Evolutionary conservation across 2,797 vertebrate genomes (phyloP).

Genomic region (Microchirus variegatus): DNA sequence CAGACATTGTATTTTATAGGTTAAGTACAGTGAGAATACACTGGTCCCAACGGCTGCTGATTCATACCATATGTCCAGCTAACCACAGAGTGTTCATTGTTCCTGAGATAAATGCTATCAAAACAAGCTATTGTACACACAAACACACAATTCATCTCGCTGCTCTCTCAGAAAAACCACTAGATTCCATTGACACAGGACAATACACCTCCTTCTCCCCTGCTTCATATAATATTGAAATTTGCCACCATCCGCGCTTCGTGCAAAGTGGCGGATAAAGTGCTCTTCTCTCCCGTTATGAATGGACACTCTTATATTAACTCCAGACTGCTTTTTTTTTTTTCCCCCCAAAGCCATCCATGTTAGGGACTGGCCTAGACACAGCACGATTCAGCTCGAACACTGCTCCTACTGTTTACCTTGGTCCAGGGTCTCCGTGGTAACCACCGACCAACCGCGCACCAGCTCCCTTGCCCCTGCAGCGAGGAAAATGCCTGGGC

Average conservation of each 20-base stretch:
- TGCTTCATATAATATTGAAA: slow-evolving; percentile 54
- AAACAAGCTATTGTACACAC: slow-evolving; percentile 57
- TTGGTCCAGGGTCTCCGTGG: slow-evolving; percentile 67
- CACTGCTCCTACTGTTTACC: slow-evolving; percentile 84
- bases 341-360: slow-evolving; percentile 42
- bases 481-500: slow-evolving; percentile 41
- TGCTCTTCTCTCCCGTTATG: slow-evolving; percentile 60
- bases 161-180: slow-evolving; percentile 40
- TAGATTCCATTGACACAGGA: slow-evolving; percentile 39
- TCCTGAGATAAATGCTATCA: slow-evolving; percentile 39
- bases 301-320: slow-evolving; percentile 71
- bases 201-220: slow-evolving; percentile 47
- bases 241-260: slow-evolving; percentile 25
- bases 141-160: slow-evolving; percentile 41
- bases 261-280: slow-evolving; percentile 42
- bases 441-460: slow-evolving; percentile 58
- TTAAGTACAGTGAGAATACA: slow-evolving; percentile 37
- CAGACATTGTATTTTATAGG: slow-evolving; percentile 33
- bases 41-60: slow-evolving; percentile 49
- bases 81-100: slow-evolving; percentile 68
- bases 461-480: slow-evolving; percentile 38
- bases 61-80: slow-evolving; percentile 52
- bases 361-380: slow-evolving; percentile 53
- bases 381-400: slow-evolving; percentile 81
- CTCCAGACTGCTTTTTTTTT: slow-evolving; percentile 55